Conservation (phyloP, 1,140 invertebrate genomes). For the Polyergus mexicanus region DNA sequence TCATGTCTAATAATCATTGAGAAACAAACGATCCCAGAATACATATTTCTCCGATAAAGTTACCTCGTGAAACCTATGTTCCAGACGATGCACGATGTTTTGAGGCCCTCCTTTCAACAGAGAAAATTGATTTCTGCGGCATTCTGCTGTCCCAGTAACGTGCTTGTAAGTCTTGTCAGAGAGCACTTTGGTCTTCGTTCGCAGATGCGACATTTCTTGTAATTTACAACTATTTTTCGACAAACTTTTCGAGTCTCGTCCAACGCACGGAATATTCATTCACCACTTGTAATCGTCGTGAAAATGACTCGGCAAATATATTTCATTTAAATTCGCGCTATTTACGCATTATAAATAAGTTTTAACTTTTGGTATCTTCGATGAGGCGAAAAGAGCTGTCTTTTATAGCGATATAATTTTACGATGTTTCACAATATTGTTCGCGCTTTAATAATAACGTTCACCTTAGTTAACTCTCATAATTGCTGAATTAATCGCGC, state of each 20-base stretch:
- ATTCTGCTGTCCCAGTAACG: conserved; percentile 76
- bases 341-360: conserved; percentile 23
- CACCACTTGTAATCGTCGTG: conserved; percentile 3
- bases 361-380: conserved; percentile 2
- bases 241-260: background rate
- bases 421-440: background rate
- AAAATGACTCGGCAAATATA: background rate
- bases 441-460: conserved; percentile 27
- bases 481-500: conserved; percentile 44
- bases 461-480: conserved; percentile 40
- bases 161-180: conserved; percentile 73
- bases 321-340: background rate
- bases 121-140: conserved; percentile 80
- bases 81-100: conserved; percentile 78
- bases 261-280: background rate
- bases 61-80: conserved; percentile 84
- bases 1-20: background rate
- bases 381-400: background rate
- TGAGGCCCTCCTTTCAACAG: conserved; percentile 80
- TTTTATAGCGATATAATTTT: background rate
- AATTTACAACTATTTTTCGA: background rate
- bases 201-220: conserved; percentile 76
- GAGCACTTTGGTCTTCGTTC: conserved; percentile 65
- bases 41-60: conserved; percentile 36
- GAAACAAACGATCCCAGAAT: background rate